Evolutionary conservation across 2,888 invertebrate genomes (phyloP).

Genomic region (Kuschelorhynchus macadamiae): DNA sequence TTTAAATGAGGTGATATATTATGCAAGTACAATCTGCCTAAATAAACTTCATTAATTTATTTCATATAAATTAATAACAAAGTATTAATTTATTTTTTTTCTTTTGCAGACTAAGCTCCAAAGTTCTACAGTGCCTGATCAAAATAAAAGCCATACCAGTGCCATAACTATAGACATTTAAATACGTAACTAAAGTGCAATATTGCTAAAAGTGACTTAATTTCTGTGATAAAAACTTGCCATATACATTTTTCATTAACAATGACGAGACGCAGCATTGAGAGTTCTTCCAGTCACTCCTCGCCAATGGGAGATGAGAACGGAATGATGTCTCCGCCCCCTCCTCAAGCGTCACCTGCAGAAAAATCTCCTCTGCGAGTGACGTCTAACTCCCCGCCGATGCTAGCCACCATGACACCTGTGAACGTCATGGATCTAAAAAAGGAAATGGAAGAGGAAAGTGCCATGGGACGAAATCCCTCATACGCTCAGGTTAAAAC

Average conservation of each 20-base stretch:
- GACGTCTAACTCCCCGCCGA: conserved; percentile 79
- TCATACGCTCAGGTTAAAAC: conserved; percentile 73
- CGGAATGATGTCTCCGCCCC: conserved; percentile 69
- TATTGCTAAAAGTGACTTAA: conserved; percentile 62
- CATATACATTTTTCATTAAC: conserved; percentile 49
- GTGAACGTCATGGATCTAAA: conserved; percentile 85
- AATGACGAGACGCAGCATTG: conserved; percentile 67
- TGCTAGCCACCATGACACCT: conserved; percentile 90
- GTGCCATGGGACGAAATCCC: conserved; percentile 72
- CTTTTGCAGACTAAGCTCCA: conserved; percentile 33
- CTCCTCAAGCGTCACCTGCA: conserved; percentile 71
- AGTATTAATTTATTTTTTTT: too few species aligned
- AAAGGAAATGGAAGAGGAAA: conserved; percentile 77
- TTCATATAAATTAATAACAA: too few species aligned
- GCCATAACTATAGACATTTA: conserved; percentile 61
- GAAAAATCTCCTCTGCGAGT: conserved; percentile 67
- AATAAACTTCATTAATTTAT: too few species aligned
- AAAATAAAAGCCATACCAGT: conserved; percentile 60
- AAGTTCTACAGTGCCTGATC: conserved; percentile 30
- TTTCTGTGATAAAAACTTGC: conserved; percentile 66
- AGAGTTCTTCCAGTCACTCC: conserved; percentile 62
- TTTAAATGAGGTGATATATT: too few species aligned
- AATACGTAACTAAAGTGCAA: conserved; percentile 65
- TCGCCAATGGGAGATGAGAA: conserved; percentile 61
- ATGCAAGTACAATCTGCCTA: too few species aligned